These are phyloP conservation scores for Tetragonula carbonaria DNA, from an alignment of 2,888 invertebrate genomes.

Conservation along the genomic window DNA sequence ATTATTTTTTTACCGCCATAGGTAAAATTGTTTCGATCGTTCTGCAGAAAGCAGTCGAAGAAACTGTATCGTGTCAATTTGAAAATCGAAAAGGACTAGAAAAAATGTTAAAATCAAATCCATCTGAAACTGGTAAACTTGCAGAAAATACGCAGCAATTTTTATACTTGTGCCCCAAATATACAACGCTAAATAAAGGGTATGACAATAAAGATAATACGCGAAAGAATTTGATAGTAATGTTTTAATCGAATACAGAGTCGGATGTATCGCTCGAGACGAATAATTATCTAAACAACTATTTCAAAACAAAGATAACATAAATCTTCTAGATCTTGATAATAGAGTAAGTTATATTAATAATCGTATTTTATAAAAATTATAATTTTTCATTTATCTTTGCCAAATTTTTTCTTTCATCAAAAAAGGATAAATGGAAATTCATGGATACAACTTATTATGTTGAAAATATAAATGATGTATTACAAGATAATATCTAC, in stretches of 20 bases:
- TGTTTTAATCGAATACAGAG: not conserved
- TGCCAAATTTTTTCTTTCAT: not conserved
- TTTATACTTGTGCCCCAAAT: slow-evolving; percentile 62
- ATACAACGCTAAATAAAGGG: slow-evolving; percentile 38
- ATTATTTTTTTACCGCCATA: not conserved
- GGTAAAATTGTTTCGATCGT: slow-evolving; percentile 15
- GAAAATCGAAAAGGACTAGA: slow-evolving; percentile 67
- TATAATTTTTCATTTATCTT: not conserved
- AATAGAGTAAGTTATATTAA: slow-evolving; percentile 9
- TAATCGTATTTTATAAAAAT: slow-evolving; percentile 1
- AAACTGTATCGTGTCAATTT: slow-evolving; percentile 62
- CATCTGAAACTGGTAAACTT: slow-evolving; percentile 54
- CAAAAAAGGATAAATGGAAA: slow-evolving; percentile 1
- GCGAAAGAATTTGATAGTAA: slow-evolving; percentile 7
- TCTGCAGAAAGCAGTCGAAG: slow-evolving; percentile 62
- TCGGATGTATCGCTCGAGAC: slow-evolving; percentile 10
- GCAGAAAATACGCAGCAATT: slow-evolving; percentile 67
- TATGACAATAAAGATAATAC: slow-evolving; percentile 34
- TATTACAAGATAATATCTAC: slow-evolving; percentile 2
- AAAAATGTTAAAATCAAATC: slow-evolving; percentile 51
- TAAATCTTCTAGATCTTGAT: not conserved
- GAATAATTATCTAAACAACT: slow-evolving; percentile 2
- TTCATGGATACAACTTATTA: not conserved
- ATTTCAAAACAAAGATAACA: not conserved
- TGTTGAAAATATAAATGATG: not conserved